phyloP scores from a whole-genome alignment of 2,888 invertebrate species.

The Pristionchus entomophagus region DNA sequence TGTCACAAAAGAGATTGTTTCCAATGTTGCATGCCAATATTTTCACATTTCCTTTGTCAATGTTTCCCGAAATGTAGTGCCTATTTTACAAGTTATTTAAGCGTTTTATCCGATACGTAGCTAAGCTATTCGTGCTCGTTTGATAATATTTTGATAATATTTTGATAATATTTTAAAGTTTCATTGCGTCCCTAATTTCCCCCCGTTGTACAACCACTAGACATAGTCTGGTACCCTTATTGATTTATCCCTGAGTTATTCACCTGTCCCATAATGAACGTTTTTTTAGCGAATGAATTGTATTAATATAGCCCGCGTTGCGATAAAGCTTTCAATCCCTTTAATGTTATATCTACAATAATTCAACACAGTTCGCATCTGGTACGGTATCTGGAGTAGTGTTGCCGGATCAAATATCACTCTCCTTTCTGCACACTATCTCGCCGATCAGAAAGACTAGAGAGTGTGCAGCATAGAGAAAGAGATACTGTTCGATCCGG shows the following conservation, averaged over 20 bases:
- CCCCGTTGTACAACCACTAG: too few species aligned
- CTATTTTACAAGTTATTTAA: background rate
- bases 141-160: too few species aligned
- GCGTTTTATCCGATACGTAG: background rate
- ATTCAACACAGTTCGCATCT: background rate
- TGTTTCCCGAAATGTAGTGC: background rate
- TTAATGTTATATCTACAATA: background rate
- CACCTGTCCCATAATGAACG: background rate
- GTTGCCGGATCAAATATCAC: too few species aligned
- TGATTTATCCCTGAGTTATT: conserved; percentile 1
- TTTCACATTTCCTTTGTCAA: background rate
- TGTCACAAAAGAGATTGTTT: background rate
- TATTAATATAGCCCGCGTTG: conserved; percentile 1
- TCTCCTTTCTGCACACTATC: too few species aligned
- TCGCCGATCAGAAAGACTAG: too few species aligned
- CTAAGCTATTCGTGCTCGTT: conserved; percentile 7
- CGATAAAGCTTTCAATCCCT: background rate
- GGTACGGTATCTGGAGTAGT: conserved; percentile 2
- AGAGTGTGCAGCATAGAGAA: too few species aligned
- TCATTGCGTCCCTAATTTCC: background rate
- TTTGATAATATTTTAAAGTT: conserved; percentile 26
- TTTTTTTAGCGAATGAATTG: background rate
- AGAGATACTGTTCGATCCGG: too few species aligned
- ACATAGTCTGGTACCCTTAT: conserved; percentile 4
- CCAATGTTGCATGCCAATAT: background rate